Evolutionary conservation across 2,113 vertebrate genomes (phyloP).

Genomic region (Elephas maximus): DNA sequence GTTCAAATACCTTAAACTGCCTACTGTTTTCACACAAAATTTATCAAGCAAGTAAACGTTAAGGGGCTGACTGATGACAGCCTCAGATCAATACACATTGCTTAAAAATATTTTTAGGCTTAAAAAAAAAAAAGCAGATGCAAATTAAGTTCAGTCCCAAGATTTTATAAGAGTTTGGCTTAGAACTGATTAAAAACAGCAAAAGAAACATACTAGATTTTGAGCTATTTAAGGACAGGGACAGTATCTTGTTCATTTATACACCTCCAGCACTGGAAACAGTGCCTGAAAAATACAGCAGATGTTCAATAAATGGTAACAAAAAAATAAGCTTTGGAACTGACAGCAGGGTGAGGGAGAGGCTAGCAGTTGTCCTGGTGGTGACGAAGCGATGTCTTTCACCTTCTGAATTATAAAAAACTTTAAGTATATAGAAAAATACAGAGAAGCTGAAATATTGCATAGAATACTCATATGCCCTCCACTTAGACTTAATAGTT

Average conservation of each 20-base stretch:
- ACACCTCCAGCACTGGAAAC: background rate
- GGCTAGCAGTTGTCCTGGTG: background rate
- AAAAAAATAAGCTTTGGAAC: background rate
- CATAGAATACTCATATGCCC: too few relatives aligned
- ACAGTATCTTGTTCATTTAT: background rate
- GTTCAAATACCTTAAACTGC: background rate
- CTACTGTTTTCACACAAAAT: background rate
- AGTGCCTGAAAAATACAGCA: background rate
- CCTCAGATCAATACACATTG: background rate
- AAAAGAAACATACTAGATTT: constrained; percentile 30
- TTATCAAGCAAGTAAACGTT: background rate
- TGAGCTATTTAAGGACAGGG: background rate
- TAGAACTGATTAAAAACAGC: constrained; percentile 19
- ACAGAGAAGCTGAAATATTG: background rate
- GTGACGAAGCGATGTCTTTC: background rate
- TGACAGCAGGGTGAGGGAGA: background rate
- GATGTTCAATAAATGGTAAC: background rate
- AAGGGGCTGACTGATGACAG: background rate
- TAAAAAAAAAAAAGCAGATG: background rate
- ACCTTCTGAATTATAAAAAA: background rate
- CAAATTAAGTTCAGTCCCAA: constrained; percentile 20
- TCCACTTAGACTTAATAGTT: background rate
- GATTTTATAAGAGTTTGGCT: constrained; percentile 7
- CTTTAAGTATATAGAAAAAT: background rate
- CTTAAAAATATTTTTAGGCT: background rate